These are phyloP conservation scores for Todiramphus chloris DNA, from an alignment of 2,113 vertebrate genomes.

Conservation along the genomic window DNA sequence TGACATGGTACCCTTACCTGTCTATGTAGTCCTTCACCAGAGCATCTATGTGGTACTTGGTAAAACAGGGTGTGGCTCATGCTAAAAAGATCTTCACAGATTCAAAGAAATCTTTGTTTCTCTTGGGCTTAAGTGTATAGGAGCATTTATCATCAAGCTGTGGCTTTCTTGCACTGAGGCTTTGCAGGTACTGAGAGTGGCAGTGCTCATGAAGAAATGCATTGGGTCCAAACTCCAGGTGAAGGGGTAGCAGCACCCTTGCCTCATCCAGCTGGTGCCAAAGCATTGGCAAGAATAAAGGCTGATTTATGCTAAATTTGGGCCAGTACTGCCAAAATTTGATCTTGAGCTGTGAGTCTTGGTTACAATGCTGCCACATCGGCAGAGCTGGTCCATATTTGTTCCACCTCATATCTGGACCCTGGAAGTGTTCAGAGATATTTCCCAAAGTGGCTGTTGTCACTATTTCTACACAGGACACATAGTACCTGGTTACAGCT, in stretches of 20 bases:
- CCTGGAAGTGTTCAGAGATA: background rate
- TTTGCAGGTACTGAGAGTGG: background rate
- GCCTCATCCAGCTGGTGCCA: background rate
- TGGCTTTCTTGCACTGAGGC: background rate
- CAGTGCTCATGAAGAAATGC: background rate
- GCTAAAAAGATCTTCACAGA: background rate
- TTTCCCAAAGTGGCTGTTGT: background rate
- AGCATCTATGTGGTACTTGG: background rate
- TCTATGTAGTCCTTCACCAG: background rate
- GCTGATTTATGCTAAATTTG: background rate
- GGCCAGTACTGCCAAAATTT: background rate
- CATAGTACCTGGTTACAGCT: background rate
- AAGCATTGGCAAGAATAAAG: background rate
- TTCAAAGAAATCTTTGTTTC: background rate
- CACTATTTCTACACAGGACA: background rate
- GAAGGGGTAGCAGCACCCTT: background rate
- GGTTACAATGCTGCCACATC: background rate
- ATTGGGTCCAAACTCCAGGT: background rate
- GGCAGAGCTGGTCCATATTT: background rate
- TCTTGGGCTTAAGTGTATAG: background rate
- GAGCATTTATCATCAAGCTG: background rate
- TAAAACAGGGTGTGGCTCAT: background rate
- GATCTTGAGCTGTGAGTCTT: background rate
- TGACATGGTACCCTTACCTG: background rate
- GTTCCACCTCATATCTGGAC: background rate